Evolutionary conservation across 2,888 invertebrate genomes (phyloP).

Genomic region (Galerucella calmariensis): DNA sequence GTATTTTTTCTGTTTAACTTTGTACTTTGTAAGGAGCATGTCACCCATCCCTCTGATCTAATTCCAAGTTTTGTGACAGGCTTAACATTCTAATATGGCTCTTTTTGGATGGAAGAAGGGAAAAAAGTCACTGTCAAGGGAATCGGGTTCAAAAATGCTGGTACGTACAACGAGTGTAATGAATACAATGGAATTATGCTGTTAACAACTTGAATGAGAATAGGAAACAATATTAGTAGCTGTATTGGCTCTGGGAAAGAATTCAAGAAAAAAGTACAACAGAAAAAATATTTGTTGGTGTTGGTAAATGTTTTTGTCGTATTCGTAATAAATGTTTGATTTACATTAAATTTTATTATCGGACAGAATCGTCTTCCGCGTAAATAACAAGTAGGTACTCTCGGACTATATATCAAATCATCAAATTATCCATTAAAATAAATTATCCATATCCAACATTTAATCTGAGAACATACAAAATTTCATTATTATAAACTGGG

Average conservation of each 20-base stretch:
- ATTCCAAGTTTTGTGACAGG: conserved; percentile 45
- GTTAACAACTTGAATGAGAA: conserved; percentile 14
- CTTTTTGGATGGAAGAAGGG: conserved; percentile 16
- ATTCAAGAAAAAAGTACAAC: too few relatives aligned
- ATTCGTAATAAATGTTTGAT: too few relatives aligned
- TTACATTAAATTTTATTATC: too few relatives aligned
- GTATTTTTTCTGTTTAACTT: conserved; percentile 49
- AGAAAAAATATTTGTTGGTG: background rate
- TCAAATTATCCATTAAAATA: too few relatives aligned
- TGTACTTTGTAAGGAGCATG: conserved; percentile 41
- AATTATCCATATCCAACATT: too few relatives aligned
- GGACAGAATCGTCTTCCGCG: too few relatives aligned
- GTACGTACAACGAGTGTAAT: conserved; percentile 29
- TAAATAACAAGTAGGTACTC: too few relatives aligned
- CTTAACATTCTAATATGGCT: conserved; percentile 39
- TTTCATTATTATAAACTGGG: too few relatives aligned
- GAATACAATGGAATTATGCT: conserved; percentile 27
- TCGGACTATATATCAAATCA: too few relatives aligned
- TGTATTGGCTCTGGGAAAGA: background rate
- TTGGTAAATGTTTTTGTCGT: background rate
- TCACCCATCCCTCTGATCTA: conserved; percentile 41
- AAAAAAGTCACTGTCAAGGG: conserved; percentile 25
- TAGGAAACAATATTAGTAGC: background rate
- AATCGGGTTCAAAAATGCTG: conserved; percentile 25
- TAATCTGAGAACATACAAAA: too few relatives aligned